A percentile compares a stretch with the other conserved stretches of the same genome.
Evolutionary conservation across 2,113 vertebrate genomes (phyloP).

Genomic region (Cygnus buccinator): DNA sequence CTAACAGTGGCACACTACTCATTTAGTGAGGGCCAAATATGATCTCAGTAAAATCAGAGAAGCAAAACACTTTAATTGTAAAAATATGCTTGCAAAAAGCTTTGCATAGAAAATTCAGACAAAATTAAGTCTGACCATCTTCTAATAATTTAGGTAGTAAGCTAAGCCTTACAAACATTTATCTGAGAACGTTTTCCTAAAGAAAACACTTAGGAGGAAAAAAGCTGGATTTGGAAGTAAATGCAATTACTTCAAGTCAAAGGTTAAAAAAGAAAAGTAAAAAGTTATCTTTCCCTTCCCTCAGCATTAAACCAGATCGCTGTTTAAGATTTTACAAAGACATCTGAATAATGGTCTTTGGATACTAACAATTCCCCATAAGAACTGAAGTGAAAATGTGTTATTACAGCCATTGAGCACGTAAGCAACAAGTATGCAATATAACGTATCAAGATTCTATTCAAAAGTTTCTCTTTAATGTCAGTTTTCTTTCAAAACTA

Average conservation of each 20-base stretch:
- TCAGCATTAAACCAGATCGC: not conserved
- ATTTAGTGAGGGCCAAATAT: not conserved
- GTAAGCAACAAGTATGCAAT: not conserved
- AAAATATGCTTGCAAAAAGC: not conserved
- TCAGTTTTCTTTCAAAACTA: not conserved
- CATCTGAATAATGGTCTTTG: not conserved
- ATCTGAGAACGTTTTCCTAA: not conserved
- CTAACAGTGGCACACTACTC: not conserved
- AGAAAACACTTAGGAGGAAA: not conserved
- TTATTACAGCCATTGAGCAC: not conserved
- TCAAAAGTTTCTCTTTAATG: not conserved
- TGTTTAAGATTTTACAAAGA: not conserved
- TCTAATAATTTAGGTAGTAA: not conserved
- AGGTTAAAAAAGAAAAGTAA: not conserved
- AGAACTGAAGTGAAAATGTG: not conserved
- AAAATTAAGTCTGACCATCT: not conserved
- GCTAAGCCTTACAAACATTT: not conserved
- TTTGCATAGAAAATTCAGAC: not conserved
- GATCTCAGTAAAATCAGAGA: not conserved
- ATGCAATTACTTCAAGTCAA: not conserved
- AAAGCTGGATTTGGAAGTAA: not conserved
- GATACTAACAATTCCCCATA: not conserved
- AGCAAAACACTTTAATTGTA: not conserved
- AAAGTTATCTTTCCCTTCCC: not conserved
- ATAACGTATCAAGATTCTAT: not conserved